Evolutionary conservation across 2,797 vertebrate genomes (phyloP), one percentile per base, ranked within the genome.

Genomic region (Dallia pectoralis): DNA sequence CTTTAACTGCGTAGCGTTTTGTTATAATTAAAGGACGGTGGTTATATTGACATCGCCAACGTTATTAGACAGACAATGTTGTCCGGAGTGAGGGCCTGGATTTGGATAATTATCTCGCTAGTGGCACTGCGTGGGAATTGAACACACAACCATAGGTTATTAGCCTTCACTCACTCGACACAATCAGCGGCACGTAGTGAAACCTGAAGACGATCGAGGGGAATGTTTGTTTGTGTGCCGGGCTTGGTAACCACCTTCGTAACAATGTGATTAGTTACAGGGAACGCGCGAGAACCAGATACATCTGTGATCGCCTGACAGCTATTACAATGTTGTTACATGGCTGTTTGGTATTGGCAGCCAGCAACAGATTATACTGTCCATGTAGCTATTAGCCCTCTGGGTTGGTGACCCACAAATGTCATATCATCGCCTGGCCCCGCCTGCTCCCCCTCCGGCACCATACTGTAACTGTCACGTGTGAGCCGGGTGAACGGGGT

Each of bases 331-430:
- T 56, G 11, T 59, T 25, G 53, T 59, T 59, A 59, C 19, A 25
- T 59, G 22, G 9, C 25, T 59, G 53, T 25, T 25, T 4, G 11
- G 22, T 25, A 59, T 59, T 59, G 53, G 53, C 53, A 27, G 22
- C 53, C 22, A 56, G 51, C 51, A 56, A 22, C 51, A 56, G 51
- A 56, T 56, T 56, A 56, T 8, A 56, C 51, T 56, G 51, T 56
- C n/a, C 51, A 56, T 56, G 51, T 56, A 56, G 51, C 51, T 11
- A 56, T n/a, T 12, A 22, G 51, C n/a, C 51, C 51, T 56, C 51
- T 56, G 51, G 51, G 51, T 56, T 56, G 51, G 51, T 56, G 51
- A 56, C n/a, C n/a, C 49, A 51, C 49, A 51, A 51, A 51, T 56
- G 51, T 56, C 51, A 56, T 56, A 56, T 56, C 51, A 12, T 22